A percentile compares a stretch with the other conserved stretches of the same genome.
Evolutionary conservation across 2,888 invertebrate species (phyloP).

Genomic region (Salpingus planirostris): DNA sequence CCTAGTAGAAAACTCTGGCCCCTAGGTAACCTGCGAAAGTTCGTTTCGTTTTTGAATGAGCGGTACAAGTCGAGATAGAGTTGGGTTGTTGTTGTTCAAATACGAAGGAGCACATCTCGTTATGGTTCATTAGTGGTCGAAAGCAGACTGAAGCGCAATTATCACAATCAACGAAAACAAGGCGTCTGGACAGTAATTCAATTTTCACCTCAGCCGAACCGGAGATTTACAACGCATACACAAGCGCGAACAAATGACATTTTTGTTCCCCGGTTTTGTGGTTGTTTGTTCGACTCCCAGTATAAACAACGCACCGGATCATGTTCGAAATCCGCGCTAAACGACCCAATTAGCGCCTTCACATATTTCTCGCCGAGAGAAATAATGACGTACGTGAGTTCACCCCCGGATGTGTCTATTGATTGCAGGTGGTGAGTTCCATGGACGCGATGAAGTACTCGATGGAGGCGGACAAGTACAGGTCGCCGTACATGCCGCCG

Average conservation of each 20-base stretch:
- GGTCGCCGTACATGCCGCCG: conserved; percentile 58
- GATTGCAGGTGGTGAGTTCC: conserved; percentile 62
- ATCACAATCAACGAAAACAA: conserved; percentile 23
- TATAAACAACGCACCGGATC: conserved; percentile 1
- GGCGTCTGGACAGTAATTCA: conserved; percentile 23
- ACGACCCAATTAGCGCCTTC: conserved; percentile 11
- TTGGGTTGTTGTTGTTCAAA: conserved; percentile 11
- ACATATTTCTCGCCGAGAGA: too few relatives aligned
- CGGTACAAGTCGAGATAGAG: too few relatives aligned
- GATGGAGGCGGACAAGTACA: conserved; percentile 68
- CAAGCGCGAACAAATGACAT: conserved; percentile 19
- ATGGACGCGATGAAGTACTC: conserved; percentile 75
- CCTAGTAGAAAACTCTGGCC: too few relatives aligned
- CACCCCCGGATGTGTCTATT: too few relatives aligned
- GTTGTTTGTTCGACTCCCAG: conserved; percentile 8
- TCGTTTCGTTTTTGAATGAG: too few relatives aligned
- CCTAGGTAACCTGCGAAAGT: too few relatives aligned
- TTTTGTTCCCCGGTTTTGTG: conserved; percentile 17
- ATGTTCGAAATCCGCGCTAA: conserved; percentile 7
- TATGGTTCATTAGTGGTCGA: conserved; percentile 22
- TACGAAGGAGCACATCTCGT: conserved; percentile 15
- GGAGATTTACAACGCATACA: conserved; percentile 18
- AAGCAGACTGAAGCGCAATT: conserved; percentile 19
- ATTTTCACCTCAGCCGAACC: conserved; percentile 22
- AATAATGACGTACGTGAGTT: not conserved